phyloP scores from a whole-genome alignment of 2,797 vertebrate species.

The Sebastes paucispinis region DNA sequence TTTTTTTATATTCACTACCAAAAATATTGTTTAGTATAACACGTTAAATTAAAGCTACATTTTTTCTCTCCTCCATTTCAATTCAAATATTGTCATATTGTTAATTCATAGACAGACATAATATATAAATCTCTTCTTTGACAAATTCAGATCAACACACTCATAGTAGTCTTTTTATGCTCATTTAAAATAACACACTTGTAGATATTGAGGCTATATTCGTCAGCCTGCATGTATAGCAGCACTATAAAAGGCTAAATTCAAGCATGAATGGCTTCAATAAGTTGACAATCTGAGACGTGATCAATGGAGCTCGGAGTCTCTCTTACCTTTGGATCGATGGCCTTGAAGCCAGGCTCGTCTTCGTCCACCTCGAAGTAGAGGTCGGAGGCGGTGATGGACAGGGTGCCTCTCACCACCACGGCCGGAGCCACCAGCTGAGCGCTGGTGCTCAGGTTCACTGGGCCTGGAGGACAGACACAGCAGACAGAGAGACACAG shows the following conservation, averaged over 20 bases:
- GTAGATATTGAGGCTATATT: neutral
- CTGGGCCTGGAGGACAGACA: conserved; percentile 84
- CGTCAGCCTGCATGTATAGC: neutral
- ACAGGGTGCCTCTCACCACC: conserved; percentile 92
- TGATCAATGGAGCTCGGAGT: conserved; percentile 22
- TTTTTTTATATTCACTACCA: neutral
- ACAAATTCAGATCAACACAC: neutral
- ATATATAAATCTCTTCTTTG: neutral
- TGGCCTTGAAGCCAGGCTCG: conserved; percentile 92
- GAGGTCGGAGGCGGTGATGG: conserved; percentile 93
- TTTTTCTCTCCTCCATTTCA: neutral
- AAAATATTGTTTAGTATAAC: neutral
- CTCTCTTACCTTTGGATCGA: conserved; percentile 94
- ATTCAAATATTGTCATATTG: neutral
- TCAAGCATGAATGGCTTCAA: neutral
- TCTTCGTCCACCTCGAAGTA: conserved; percentile 99
- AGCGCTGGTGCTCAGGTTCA: conserved; percentile 91
- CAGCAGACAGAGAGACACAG: neutral
- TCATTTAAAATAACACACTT: neutral
- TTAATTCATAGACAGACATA: neutral
- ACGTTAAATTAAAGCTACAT: too few relatives aligned
- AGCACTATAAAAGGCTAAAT: too few relatives aligned
- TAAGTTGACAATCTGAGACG: conserved; percentile 7
- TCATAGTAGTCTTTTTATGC: neutral
- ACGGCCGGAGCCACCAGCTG: conserved; percentile 93